Evolutionary conservation across 2,113 vertebrate species (phyloP).

Genomic region (Natator depressus): DNA sequence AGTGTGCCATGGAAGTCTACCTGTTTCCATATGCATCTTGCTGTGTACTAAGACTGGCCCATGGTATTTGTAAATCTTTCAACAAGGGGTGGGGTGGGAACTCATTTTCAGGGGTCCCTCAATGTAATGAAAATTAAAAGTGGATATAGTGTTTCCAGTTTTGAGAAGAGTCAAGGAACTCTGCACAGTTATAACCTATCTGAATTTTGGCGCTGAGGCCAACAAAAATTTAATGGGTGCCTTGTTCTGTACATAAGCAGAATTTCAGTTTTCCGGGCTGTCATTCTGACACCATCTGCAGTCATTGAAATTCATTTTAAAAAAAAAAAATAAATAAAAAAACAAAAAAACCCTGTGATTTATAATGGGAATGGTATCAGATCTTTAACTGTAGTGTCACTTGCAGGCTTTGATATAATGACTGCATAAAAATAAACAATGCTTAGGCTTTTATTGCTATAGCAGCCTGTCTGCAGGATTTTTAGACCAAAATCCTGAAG

Average conservation of each 20-base stretch:
- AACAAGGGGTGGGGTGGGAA: background rate
- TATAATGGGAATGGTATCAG: background rate
- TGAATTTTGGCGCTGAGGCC: background rate
- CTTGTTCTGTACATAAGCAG: background rate
- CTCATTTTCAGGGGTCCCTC: background rate
- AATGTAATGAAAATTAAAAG: background rate
- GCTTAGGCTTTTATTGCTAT: slow-evolving; percentile 14
- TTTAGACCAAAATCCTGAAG: slow-evolving; percentile 32
- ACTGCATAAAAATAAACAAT: slow-evolving; percentile 17
- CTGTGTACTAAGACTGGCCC: background rate
- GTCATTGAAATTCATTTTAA: background rate
- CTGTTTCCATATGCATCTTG: background rate
- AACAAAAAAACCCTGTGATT: background rate
- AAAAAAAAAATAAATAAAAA: background rate
- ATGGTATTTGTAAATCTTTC: background rate
- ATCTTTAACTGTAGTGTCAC: background rate
- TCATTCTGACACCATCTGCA: background rate
- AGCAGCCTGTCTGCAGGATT: background rate
- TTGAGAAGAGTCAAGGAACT: background rate
- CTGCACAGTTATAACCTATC: background rate
- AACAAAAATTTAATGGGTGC: background rate
- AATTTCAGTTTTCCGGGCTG: background rate
- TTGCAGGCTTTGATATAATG: background rate
- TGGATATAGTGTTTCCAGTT: background rate
- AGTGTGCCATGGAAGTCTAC: background rate